Conservation (phyloP, 2,888 invertebrate species). For the Linyphia triangularis region DNA sequence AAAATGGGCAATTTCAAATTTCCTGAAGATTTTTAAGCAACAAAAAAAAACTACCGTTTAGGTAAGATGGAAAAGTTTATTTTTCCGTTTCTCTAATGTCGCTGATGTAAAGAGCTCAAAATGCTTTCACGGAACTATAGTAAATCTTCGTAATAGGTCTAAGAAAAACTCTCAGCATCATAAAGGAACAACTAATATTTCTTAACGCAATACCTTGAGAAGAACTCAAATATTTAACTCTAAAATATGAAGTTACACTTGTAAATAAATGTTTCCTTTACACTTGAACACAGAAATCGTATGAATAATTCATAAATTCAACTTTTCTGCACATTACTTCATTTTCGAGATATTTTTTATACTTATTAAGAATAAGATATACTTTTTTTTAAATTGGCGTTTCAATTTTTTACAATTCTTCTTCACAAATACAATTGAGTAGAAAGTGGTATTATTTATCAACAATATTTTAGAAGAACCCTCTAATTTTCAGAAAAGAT, state of each 20-base stretch:
- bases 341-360: neutral
- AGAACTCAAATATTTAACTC: neutral
- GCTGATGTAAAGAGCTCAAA: neutral
- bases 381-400: neutral
- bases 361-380: neutral
- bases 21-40: no score
- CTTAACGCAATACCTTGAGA: neutral
- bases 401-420: neutral
- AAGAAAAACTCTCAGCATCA: neutral
- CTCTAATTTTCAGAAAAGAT: no score
- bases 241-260: neutral
- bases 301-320: neutral
- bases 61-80: neutral
- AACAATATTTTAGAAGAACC: no score
- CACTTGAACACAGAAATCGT: neutral
- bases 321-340: neutral
- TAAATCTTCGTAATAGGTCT: slow-evolving; percentile 39
- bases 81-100: neutral
- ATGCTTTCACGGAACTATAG: neutral
- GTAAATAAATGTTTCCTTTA: no score
- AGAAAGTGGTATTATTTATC: no score
- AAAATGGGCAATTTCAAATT: no score
- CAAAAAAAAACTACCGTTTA: no score
- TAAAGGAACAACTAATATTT: neutral
- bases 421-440: no score